Percentiles rank a stretch among this genome's conserved stretches.
Evolutionary conservation across 2,113 vertebrate genomes (phyloP).

Genomic region (Calidris pygmaea): DNA sequence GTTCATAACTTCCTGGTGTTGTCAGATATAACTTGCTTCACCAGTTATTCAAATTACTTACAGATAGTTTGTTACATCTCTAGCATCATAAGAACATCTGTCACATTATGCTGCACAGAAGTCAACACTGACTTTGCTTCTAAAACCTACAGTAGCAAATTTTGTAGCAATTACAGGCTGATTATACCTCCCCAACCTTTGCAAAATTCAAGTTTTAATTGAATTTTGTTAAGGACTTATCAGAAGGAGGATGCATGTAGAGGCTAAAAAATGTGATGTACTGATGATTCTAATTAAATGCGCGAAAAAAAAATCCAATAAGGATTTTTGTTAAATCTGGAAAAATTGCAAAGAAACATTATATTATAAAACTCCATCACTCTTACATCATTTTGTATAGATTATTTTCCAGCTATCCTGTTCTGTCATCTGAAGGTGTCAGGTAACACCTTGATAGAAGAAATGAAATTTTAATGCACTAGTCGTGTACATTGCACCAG

Average conservation of each 20-base stretch:
- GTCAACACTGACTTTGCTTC: background rate
- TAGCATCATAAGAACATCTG: slow-evolving; percentile 55
- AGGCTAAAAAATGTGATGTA: background rate
- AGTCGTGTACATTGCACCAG: background rate
- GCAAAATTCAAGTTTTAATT: background rate
- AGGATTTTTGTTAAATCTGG: background rate
- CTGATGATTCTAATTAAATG: background rate
- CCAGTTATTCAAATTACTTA: slow-evolving; percentile 58
- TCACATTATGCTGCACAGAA: slow-evolving; percentile 10
- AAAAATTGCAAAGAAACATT: background rate
- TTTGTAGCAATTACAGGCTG: background rate
- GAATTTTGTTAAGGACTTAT: background rate
- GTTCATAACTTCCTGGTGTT: background rate
- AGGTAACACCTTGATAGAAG: background rate
- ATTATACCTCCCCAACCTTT: background rate
- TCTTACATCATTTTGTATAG: background rate
- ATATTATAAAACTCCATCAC: background rate
- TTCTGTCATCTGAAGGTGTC: background rate
- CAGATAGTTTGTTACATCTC: slow-evolving; percentile 38
- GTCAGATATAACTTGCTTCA: slow-evolving; percentile 52
- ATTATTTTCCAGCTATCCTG: background rate
- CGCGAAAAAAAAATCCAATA: background rate
- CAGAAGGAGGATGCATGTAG: background rate
- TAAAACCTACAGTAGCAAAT: background rate
- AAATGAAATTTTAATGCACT: background rate